Conservation (phyloP, 2,888 invertebrate species). For the Pristionchus fissidentatus region DNA sequence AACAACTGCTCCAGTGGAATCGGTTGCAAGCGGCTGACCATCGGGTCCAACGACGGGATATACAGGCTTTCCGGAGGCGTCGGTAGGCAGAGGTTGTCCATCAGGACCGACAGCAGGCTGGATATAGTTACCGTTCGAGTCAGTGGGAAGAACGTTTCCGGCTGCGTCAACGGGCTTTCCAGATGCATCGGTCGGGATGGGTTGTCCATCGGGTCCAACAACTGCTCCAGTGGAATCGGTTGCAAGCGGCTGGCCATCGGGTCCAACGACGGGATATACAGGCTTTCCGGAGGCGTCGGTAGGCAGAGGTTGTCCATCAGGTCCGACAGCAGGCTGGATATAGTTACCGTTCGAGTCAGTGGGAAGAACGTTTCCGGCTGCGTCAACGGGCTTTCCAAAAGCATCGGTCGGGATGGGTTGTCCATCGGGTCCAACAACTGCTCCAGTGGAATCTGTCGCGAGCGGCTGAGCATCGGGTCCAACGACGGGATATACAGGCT, state of each 20-base stretch:
- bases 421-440: slow-evolving; percentile 56
- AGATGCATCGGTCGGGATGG: slow-evolving; percentile 57
- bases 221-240: slow-evolving; percentile 51
- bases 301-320: slow-evolving; percentile 56
- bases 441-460: slow-evolving; percentile 58
- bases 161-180: slow-evolving; percentile 56
- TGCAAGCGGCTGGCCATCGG: slow-evolving; percentile 52
- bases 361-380: slow-evolving; percentile 49
- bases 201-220: slow-evolving; percentile 47
- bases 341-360: slow-evolving; percentile 35
- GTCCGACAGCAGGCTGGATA: slow-evolving; percentile 55
- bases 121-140: slow-evolving; percentile 53
- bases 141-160: slow-evolving; percentile 60
- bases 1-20: slow-evolving; percentile 53
- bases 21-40: slow-evolving; percentile 58
- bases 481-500: slow-evolving; percentile 44
- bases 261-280: slow-evolving; percentile 54
- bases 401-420: slow-evolving; percentile 59
- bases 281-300: slow-evolving; percentile 60
- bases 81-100: slow-evolving; percentile 53
- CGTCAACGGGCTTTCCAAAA: slow-evolving; percentile 55
- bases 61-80: slow-evolving; percentile 41
- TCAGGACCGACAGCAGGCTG: slow-evolving; percentile 55
- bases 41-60: slow-evolving; percentile 60
- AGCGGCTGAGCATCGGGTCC: slow-evolving; percentile 51